Evolutionary conservation across 2,113 vertebrate genomes (phyloP), one percentile per base, ranked within the genome.

Genomic region (Oncorhynchus clarkii): DNA sequence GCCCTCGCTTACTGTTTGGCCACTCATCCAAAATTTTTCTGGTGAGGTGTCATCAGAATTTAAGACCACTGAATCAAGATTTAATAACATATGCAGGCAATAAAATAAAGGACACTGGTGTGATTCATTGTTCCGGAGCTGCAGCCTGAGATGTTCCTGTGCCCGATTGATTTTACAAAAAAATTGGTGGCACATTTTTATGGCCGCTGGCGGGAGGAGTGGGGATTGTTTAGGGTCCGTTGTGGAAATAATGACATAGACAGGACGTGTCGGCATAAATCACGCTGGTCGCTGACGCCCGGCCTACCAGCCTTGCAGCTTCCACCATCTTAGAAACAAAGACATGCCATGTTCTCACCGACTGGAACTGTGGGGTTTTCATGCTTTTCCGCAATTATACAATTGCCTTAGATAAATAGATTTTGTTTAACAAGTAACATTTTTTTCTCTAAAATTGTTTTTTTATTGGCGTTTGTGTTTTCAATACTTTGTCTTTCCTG

Each of bases 31-130:
- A 72, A 79, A 79, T 1, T 54, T 81, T 70, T 75, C 75, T 82
- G 64, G 29, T 60, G 7, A 71, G 45, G 24, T 71, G 77, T 70
- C 79, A 80, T 76, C 71, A 65, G 64, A 77, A 80, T 84, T 85
- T 85, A 79, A 70, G 73, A 75, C 75, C 57, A 73, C 81, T 80
- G 68, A 79, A 83, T 86, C 78, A 88, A 80, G 72, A 80, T 88
- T 87, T 84, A 87, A 86, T 89, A 89, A 85, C 75, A 80, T 72
- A 84, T 45, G 71, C 81, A 73, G 69, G 73, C 81, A 73, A 89
- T 84, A 84, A 79, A 81, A 82, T 20, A 64, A 70, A 9, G 7
- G 11, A 14, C 1, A 18, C 75, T 82, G 48, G 78, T 65, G 76
- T 86, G 89, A 74, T 59, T 82, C 76, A 82, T 24, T 54, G 72